These are phyloP conservation scores for Deilephila porcellus DNA, from an alignment of 2,888 invertebrate species.

Conservation along the genomic window DNA sequence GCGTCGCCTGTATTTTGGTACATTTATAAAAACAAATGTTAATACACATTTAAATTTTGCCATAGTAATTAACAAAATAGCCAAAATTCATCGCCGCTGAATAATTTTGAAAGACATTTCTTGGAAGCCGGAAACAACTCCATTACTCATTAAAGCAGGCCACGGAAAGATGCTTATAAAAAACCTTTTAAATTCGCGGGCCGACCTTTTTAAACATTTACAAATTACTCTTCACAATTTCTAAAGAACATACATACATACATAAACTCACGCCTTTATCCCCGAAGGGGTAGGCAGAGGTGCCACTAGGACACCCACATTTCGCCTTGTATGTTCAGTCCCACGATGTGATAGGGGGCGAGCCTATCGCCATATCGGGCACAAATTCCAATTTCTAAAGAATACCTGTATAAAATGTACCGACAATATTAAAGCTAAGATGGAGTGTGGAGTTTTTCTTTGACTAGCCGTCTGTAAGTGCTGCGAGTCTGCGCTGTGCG, in stretches of 20 bases:
- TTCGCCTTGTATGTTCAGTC: too few relatives aligned
- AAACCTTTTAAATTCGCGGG: slow-evolving; percentile 17
- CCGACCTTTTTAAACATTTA: slow-evolving; percentile 22
- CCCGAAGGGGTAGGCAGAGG: too few relatives aligned
- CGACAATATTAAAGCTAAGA: slow-evolving; percentile 9
- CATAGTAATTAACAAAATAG: neutral
- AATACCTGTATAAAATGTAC: neutral
- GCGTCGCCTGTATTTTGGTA: too few relatives aligned
- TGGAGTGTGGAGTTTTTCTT: neutral
- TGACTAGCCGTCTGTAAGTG: neutral
- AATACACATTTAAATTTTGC: neutral
- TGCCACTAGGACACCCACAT: too few relatives aligned
- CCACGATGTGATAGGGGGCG: too few relatives aligned
- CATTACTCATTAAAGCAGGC: slow-evolving; percentile 18
- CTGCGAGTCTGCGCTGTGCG: too few relatives aligned
- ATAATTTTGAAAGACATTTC: neutral
- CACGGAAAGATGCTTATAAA: slow-evolving; percentile 13
- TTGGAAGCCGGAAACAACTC: neutral
- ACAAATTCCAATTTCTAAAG: slow-evolving; percentile 10
- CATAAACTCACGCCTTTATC: too few relatives aligned
- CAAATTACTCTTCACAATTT: slow-evolving; percentile 14
- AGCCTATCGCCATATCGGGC: too few relatives aligned
- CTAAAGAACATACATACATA: too few relatives aligned
- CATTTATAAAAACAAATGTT: neutral
- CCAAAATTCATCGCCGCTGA: neutral